phyloP scores from a whole-genome alignment of 2,797 vertebrate species.

The Argya squamiceps region DNA sequence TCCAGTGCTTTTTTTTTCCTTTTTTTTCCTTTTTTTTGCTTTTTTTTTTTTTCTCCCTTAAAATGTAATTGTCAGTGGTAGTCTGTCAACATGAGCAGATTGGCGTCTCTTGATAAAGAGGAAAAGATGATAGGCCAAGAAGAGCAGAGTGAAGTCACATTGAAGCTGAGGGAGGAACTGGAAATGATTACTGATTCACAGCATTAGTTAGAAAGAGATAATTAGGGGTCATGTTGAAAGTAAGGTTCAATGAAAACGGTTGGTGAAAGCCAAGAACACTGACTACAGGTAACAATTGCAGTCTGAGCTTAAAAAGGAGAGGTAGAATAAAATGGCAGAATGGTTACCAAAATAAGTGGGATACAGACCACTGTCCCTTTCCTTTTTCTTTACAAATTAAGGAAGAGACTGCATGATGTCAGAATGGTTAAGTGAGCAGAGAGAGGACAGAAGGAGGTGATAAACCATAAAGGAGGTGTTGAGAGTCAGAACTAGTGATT shows the following conservation, averaged over 20 bases:
- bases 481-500: neutral
- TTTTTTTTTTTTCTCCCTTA: too few relatives aligned
- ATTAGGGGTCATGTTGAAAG: neutral
- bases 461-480: neutral
- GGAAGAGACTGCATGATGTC: neutral
- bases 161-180: neutral
- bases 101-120: slow-evolving; percentile 40
- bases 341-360: neutral
- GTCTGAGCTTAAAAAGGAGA: neutral
- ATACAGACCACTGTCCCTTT: fast-evolving
- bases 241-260: neutral
- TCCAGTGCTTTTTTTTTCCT: neutral
- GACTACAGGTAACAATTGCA: neutral
- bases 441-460: neutral
- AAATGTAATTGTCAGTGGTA: slow-evolving; percentile 51
- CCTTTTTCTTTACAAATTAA: neutral
- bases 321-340: neutral
- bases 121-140: slow-evolving; percentile 24
- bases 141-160: neutral
- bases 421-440: neutral
- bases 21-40: too few relatives aligned
- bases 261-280: neutral
- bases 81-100: slow-evolving; percentile 46
- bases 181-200: slow-evolving; percentile 13
- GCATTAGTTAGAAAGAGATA: neutral